Evolutionary conservation across 2,113 vertebrate species (phyloP), one percentile per base, ranked within the genome.

Genomic region (Sapajus apella): DNA sequence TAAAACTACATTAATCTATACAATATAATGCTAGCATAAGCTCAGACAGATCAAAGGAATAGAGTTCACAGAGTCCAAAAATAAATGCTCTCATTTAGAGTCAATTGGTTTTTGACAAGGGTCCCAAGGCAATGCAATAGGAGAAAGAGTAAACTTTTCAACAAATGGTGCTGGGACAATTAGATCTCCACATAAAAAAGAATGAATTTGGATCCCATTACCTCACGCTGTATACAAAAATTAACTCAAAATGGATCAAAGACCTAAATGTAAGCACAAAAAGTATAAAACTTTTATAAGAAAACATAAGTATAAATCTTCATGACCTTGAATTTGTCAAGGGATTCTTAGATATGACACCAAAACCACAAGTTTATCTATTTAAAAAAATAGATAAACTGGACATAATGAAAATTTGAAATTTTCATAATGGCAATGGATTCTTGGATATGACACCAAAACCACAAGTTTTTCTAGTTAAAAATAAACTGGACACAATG

Each of bases 391-490:
- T 43, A 43, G 72, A 75, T 43, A 75, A 75, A 25, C 25, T 43
- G 72, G 72, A 75, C 72, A 75, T 27, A 12, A 40, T 75, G 58
- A 61, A 61, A 61, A 61, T 61, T 27, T 61, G 11, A 61, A 61
- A 61, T 21, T 27, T 27, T 27, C 45, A 45, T 45, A 45, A 45
- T 91, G 32, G 61, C 17, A 55, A 23, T 45, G 40, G 50, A 72
- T 72, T 87, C 21, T 91, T 95, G 91, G 18, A 87, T 94, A 77
- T 47, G 10, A 87, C 11, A 61, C 8, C 52, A 90, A 95, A 73
- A 73, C 70, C 70, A 43, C 23, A 40, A 73, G 72, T 32, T 66
- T 70, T 4, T 52, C 50, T 16, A 61, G 27, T 61, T 61, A 12
- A 27, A 61, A 43, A 73, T 43, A 73, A 73, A 43, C 40, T 43